Evolutionary conservation across 1,140 invertebrate species (phyloP).

Genomic region (Globodera ellingtonae): DNA sequence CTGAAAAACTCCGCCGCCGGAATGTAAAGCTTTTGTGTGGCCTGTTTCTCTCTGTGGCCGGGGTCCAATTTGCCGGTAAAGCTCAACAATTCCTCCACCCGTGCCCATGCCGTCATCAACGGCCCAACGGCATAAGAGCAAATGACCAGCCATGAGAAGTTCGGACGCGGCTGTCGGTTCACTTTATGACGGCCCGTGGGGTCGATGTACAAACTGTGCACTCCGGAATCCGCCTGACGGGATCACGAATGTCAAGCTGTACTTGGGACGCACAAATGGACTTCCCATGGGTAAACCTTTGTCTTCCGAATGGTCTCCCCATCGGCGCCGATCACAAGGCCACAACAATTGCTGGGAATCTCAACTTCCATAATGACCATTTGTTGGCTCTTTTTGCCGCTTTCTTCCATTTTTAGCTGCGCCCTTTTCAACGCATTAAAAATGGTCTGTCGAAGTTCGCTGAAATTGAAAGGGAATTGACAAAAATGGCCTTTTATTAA

Average conservation of each 20-base stretch:
- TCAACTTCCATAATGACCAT: background rate
- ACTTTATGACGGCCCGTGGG: background rate
- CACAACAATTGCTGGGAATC: background rate
- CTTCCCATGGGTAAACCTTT: background rate
- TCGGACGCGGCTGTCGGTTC: background rate
- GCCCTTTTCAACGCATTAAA: background rate
- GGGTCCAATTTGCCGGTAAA: background rate
- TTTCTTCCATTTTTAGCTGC: background rate
- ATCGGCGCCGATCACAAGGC: background rate
- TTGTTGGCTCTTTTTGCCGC: background rate
- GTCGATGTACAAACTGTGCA: background rate
- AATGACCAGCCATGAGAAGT: conserved; percentile 1
- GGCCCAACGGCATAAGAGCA: background rate
- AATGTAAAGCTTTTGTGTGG: background rate
- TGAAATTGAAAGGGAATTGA: background rate
- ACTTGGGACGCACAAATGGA: background rate
- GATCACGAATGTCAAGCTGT: background rate
- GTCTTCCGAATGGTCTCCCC: background rate
- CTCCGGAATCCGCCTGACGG: background rate
- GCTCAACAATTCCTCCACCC: background rate
- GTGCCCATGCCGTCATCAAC: background rate
- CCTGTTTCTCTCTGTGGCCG: background rate
- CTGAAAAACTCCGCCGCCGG: background rate
- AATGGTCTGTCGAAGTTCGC: background rate
- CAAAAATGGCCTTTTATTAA: background rate